A percentile compares a stretch with the other conserved stretches of the same genome.
These are phyloP conservation scores for Mugil cephalus DNA, from an alignment of 2,113 vertebrate species.

Conservation along the genomic window DNA sequence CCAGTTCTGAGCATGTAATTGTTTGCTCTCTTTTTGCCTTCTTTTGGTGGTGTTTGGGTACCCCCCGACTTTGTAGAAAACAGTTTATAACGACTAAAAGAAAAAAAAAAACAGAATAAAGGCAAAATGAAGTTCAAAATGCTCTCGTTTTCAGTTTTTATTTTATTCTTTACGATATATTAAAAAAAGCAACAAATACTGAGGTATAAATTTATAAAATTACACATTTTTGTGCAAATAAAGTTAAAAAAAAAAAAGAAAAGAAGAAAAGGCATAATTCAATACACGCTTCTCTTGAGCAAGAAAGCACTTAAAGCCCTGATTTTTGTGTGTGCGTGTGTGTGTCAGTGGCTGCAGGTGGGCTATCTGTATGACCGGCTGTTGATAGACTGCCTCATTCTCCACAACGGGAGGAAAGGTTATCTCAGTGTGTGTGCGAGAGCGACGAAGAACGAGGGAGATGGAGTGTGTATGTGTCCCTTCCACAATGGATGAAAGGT, in stretches of 20 bases:
- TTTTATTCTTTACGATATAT: constrained; percentile 24
- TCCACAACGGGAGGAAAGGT: constrained; percentile 80
- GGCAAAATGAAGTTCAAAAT: constrained; percentile 36
- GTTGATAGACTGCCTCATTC: constrained; percentile 82
- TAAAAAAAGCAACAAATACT: constrained; percentile 19
- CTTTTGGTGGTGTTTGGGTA: constrained; percentile 10
- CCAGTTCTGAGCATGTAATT: constrained; percentile 7
- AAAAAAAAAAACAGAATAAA: constrained; percentile 20
- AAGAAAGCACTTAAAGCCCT: constrained; percentile 48
- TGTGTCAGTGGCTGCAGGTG: constrained; percentile 76
- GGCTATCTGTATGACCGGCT: constrained; percentile 82
- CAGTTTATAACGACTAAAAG: background rate
- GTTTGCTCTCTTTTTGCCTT: background rate
- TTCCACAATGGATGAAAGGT: constrained; percentile 80
- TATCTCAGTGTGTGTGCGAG: constrained; percentile 77
- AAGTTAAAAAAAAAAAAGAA: constrained; percentile 34
- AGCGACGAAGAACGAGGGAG: constrained; percentile 38
- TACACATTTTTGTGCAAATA: constrained; percentile 44
- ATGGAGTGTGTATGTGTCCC: constrained; percentile 60
- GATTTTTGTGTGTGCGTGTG: constrained; percentile 39
- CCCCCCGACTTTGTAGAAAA: constrained; percentile 27
- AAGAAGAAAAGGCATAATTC: constrained; percentile 22
- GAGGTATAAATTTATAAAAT: constrained; percentile 47
- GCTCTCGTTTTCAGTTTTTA: constrained; percentile 28
- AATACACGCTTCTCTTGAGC: constrained; percentile 33